Evolutionary conservation across 2,888 invertebrate species (phyloP), one percentile per base, ranked within the genome.

Genomic region (Erebia palarica): DNA sequence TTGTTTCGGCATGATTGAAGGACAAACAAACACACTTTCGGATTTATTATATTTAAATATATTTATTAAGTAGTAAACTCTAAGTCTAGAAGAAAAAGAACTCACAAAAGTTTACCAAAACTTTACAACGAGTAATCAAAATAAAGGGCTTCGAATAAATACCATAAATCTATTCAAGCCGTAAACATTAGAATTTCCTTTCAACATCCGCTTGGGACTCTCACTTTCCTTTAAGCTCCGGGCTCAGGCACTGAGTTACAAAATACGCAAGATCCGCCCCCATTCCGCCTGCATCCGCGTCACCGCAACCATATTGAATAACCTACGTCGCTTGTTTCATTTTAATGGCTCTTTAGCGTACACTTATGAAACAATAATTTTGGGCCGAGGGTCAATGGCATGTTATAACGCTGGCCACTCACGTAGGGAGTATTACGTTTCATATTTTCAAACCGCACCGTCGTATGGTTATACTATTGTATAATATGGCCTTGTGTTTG

Each of bases 201-300:
- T 67, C 64, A 27, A 79, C 78, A 83, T 84, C 82, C 83, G 83
- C 76, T 72, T 78, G 76, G 75, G 69, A 71, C 80, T 84, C 82
- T 88, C 84, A 83, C 86, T 87, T 87, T 84, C 83, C 76, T 82
- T 75, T 73, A 76, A 77, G 76, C 75, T 73, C 77, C 75, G 78
- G 74, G 67, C 76, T 65, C 75, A 68, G 73, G 55, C 60, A 60
- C 18, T 4, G 57, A 70, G 82, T 91, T 90, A 89, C 84, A 89
- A 89, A 90, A 90, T 86, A 77, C 75, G 71, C 78, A 76, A 81
- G 82, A 80, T 80, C 84, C 86, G 87, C 81, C 84, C 76, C 73
- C 80, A 86, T 81, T 87, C 87, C 85, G 86, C 82, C 74, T 60
- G 58, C 74, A 80, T 58, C 60, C 21, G 47, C 63, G 66, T 71